Conservation (phyloP, 2,113 vertebrate species). For the Patagioenas fasciata region DNA sequence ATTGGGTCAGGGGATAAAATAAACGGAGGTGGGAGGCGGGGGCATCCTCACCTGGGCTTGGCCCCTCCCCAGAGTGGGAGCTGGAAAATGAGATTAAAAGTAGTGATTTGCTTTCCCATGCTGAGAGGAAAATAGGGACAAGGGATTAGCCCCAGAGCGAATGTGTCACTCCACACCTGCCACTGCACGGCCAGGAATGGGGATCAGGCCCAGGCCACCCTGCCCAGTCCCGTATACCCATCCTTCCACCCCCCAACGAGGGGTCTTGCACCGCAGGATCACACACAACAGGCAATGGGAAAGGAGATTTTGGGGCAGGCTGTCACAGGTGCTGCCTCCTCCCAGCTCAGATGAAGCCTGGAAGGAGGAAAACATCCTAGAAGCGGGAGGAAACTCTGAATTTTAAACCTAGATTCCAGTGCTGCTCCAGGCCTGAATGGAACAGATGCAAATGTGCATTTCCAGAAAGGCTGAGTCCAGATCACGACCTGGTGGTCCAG, state of each 20-base stretch:
- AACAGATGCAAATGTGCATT: neutral
- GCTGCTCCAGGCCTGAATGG: accelerated
- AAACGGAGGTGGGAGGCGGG: accelerated
- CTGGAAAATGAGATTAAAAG: constrained; percentile 53
- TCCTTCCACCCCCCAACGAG: neutral
- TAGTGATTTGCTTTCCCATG: constrained; percentile 8
- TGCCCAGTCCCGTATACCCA: neutral
- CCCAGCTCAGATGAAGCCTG: neutral
- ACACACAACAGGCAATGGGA: neutral
- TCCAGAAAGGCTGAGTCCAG: neutral
- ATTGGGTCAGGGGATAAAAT: neutral
- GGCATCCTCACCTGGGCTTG: neutral
- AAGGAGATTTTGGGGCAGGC: neutral
- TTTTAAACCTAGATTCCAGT: neutral
- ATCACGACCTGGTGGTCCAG: neutral
- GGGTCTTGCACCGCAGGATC: too few relatives aligned
- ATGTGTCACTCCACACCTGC: neutral
- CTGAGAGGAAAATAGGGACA: constrained; percentile 43
- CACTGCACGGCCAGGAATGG: neutral
- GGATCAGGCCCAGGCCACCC: neutral
- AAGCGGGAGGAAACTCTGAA: neutral
- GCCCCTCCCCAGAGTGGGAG: neutral
- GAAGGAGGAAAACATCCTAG: neutral
- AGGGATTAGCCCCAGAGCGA: constrained; percentile 3
- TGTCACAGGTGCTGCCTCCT: neutral